Base-by-base conservation (phyloP, 2,797 vertebrate genomes). In the Fratercula arctica region DNA sequence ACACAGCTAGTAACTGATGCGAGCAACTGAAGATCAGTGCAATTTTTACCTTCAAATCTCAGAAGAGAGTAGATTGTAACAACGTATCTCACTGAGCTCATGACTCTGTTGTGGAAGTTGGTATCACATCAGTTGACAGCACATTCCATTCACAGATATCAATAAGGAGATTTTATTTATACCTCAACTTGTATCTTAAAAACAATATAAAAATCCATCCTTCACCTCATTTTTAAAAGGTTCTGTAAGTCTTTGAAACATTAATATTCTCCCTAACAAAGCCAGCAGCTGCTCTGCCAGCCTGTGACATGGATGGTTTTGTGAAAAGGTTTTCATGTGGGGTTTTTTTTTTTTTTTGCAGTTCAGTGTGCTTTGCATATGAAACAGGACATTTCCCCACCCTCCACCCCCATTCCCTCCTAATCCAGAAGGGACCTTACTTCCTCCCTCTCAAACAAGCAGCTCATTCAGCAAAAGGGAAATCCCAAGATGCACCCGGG, bases 391-490 rank as follows among this genome's bases (percentile, higher is more conserved):
- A 97, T 98, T 96, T 97, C 97, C 97, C 96, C 97, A 83, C 97
- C 97, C 97, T 95, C 96, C 90, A 82, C 91, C 96, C 92, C 87
- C 90, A 94, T 95, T 97, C 97, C 95, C 96, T 93, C 92, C 95
- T 97, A 98, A 98, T 97, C 98, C 98, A 98, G 97, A 95, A 97
- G 98, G 98, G 98, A 98, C 98, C 97, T 98, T 79, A 98, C 98
- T 99, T 99, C 98, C 98, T 98, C 98, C 93, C 97, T 96, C 93
- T 96, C 95, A 86, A 98, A 98, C 98, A 99, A 99, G 98, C 93
- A 76, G 97, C 97, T 97, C 98, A 98, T 99, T 99, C 98, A 98
- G 98, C 98, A 97, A 97, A 98, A 98, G 98, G 98, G 98, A 98
- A 98, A 98, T 98, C 98, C 98, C 95, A 96, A 97, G 97, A 98